Evolutionary conservation across 2,113 vertebrate species (phyloP).

Genomic region (Amblyornis subalaris): DNA sequence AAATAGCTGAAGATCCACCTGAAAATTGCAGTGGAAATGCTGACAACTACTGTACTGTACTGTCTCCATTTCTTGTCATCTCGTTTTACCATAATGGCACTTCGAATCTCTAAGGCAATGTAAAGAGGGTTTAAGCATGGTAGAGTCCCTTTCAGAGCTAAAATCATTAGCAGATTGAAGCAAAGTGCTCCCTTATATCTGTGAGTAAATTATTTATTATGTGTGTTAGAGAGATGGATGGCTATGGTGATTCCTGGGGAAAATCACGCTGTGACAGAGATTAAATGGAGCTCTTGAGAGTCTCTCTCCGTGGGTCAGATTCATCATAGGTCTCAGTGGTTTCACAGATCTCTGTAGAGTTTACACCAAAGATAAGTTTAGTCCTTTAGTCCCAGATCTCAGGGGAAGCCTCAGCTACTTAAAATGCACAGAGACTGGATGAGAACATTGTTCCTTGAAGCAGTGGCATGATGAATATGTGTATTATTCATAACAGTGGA

Average conservation of each 20-base stretch:
- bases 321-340: background rate
- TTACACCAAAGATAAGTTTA: constrained; percentile 22
- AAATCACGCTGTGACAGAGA: constrained; percentile 10
- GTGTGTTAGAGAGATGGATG: constrained; percentile 46
- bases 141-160: constrained; percentile 9
- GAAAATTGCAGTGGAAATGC: background rate
- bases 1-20: background rate
- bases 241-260: constrained; percentile 28
- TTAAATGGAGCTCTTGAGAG: constrained; percentile 34
- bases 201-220: constrained; percentile 54
- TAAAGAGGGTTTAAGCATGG: background rate
- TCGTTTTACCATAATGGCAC: constrained; percentile 6
- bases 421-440: constrained; percentile 28
- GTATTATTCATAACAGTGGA: constrained; percentile 48
- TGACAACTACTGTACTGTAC: background rate
- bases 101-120: constrained; percentile 2
- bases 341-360: background rate
- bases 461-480: background rate
- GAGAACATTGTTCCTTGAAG: constrained; percentile 17
- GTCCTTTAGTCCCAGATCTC: constrained; percentile 11
- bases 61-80: background rate
- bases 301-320: background rate
- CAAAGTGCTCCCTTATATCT: constrained; percentile 45
- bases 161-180: constrained; percentile 42
- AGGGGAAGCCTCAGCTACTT: background rate